Conservation (phyloP, 2,113 vertebrate species). For the Dolichallabes microphthalmus region DNA sequence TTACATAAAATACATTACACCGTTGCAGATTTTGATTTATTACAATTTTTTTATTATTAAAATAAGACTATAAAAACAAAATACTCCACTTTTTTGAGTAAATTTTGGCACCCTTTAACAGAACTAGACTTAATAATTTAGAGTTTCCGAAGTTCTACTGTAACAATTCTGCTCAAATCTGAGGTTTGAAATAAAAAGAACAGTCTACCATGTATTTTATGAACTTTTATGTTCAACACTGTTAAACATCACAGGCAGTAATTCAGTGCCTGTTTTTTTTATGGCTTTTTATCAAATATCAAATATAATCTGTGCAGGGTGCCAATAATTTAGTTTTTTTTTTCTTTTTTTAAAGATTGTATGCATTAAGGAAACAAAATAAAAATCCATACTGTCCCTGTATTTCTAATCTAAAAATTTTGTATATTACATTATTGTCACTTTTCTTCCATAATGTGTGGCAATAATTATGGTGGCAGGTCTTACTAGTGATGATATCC, state of each 20-base stretch:
- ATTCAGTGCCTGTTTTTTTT: background rate
- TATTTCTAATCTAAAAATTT: background rate
- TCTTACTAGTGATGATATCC: conserved; percentile 74
- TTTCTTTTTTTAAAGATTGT: background rate
- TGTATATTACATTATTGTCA: background rate
- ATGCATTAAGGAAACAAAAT: background rate
- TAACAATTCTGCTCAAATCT: background rate
- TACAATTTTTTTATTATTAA: too few species aligned
- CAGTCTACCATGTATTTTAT: background rate
- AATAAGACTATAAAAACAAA: background rate
- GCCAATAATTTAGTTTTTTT: background rate
- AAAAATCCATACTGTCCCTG: background rate
- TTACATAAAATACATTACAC: background rate
- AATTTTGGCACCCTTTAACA: background rate
- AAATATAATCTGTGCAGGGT: background rate
- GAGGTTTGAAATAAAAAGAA: background rate
- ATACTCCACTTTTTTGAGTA: background rate
- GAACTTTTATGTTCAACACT: background rate
- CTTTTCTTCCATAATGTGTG: background rate
- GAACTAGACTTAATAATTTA: background rate
- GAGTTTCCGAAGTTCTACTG: background rate
- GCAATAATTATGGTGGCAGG: background rate
- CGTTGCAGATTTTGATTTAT: background rate
- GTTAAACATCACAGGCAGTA: background rate
- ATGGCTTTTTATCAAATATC: background rate